A percentile compares a stretch with the other conserved stretches of the same genome.
Evolutionary conservation across 2,888 invertebrate genomes (phyloP).

Genomic region (Tenodera sinensis): DNA sequence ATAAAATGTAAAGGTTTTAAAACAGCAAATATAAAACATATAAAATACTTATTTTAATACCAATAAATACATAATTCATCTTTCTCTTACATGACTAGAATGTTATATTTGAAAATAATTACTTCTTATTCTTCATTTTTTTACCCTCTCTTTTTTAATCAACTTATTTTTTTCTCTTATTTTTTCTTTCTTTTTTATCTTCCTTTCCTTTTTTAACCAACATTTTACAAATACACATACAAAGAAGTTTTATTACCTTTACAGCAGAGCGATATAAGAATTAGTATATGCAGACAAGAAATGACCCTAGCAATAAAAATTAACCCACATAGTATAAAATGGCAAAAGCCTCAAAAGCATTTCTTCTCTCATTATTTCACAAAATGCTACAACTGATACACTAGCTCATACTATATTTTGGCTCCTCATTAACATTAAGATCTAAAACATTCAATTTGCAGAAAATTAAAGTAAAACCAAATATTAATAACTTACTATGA

Average conservation of each 20-base stretch:
- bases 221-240: not conserved
- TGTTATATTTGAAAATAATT: not conserved
- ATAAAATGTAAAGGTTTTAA: not conserved
- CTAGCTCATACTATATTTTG: too few species aligned
- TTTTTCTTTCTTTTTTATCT: not conserved
- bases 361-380: too few species aligned
- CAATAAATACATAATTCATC: not conserved
- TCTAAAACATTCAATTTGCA: too few species aligned
- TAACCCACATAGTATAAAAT: not conserved
- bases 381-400: too few species aligned
- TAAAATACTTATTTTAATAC: not conserved
- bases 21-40: not conserved
- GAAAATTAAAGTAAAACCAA: too few species aligned
- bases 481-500: too few species aligned
- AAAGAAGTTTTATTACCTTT: not conserved
- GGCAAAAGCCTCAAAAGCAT: too few species aligned
- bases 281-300: not conserved
- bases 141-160: too few species aligned
- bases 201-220: not conserved
- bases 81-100: not conserved
- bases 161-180: too few species aligned
- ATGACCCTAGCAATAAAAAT: not conserved
- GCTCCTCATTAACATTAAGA: too few species aligned
- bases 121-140: too few species aligned
- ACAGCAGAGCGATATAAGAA: not conserved